These are phyloP conservation scores for Epiblema foenella DNA, from an alignment of 2,888 invertebrate genomes.

Conservation along the genomic window DNA sequence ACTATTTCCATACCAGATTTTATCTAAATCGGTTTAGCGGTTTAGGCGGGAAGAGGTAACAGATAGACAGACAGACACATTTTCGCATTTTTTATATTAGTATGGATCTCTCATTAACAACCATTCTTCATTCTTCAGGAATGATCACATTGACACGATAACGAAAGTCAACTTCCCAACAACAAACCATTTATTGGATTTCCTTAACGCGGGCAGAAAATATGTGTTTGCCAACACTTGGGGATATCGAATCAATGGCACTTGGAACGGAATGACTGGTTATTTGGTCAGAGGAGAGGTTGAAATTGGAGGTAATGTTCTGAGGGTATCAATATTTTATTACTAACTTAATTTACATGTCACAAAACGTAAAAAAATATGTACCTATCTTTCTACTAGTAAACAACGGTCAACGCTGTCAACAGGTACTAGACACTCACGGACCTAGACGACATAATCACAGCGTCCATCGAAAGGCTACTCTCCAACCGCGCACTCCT, in stretches of 20 bases:
- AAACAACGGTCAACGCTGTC: too few species aligned
- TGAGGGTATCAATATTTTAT: neutral
- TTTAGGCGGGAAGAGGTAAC: too few species aligned
- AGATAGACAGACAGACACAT: neutral
- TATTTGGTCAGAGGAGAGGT: constrained; percentile 83
- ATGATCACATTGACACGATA: constrained; percentile 85
- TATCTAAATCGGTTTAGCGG: too few species aligned
- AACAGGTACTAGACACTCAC: too few species aligned
- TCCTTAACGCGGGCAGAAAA: constrained; percentile 83
- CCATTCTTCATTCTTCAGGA: constrained; percentile 55
- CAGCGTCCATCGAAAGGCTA: too few species aligned
- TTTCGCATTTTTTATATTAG: neutral
- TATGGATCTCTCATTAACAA: too few species aligned
- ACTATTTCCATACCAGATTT: too few species aligned
- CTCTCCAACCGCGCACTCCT: too few species aligned
- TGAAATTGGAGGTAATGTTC: constrained; percentile 84
- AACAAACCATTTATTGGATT: constrained; percentile 83
- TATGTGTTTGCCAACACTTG: constrained; percentile 84
- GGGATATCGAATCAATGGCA: constrained; percentile 85
- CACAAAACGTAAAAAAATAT: too few species aligned
- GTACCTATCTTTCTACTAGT: too few species aligned
- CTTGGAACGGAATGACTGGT: constrained; percentile 88
- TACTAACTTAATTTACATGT: neutral
- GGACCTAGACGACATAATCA: too few species aligned
- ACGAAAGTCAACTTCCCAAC: constrained; percentile 87